Conservation (phyloP, 2,888 invertebrate genomes). For the Limnephilus marmoratus region DNA sequence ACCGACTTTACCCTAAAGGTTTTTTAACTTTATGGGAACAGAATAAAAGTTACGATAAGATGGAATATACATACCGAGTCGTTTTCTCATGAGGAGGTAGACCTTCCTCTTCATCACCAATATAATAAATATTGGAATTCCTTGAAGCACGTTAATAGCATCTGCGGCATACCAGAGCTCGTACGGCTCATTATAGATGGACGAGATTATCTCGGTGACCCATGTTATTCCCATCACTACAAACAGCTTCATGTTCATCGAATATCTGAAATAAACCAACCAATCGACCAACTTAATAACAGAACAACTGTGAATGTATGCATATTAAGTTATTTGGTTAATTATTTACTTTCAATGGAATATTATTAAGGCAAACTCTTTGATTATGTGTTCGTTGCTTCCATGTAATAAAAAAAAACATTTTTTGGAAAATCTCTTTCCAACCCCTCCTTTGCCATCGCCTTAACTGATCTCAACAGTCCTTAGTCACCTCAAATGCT, state of each 20-base stretch:
- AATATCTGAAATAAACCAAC: constrained; percentile 77
- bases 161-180: constrained; percentile 79
- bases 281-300: not conserved
- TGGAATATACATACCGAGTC: constrained; percentile 74
- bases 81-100: constrained; percentile 78
- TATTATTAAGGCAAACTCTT: not conserved
- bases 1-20: no score
- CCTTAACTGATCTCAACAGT: no score
- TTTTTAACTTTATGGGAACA: not conserved
- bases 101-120: constrained; percentile 84
- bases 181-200: constrained; percentile 75
- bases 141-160: constrained; percentile 83
- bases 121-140: constrained; percentile 85
- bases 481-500: no score
- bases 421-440: no score
- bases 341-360: no score
- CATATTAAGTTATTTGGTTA: no score
- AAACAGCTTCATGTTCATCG: constrained; percentile 85
- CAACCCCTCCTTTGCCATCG: no score
- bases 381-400: not conserved
- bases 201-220: constrained; percentile 82
- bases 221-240: constrained; percentile 89
- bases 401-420: no score
- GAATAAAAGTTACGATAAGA: not conserved
- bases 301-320: no score